Evolutionary conservation across 2,797 vertebrate species (phyloP).

Genomic region (Oreochromis mossambicus): DNA sequence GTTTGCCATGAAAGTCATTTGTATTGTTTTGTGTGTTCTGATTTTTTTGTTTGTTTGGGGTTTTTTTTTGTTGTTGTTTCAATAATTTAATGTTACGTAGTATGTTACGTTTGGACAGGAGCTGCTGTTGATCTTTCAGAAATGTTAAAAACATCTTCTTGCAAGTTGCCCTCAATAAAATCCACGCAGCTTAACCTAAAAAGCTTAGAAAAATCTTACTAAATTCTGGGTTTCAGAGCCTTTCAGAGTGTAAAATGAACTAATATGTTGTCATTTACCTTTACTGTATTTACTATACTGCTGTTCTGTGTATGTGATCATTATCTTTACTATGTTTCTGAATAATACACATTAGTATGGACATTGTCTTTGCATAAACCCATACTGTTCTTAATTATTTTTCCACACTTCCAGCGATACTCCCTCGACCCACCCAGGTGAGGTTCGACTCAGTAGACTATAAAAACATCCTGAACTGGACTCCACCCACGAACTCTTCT

Average conservation of each 20-base stretch:
- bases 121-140: background rate
- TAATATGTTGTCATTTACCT: background rate
- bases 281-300: background rate
- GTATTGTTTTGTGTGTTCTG: background rate
- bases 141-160: background rate
- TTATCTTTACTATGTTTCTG: background rate
- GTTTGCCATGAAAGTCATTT: background rate
- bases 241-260: background rate
- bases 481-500: background rate
- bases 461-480: constrained; percentile 70
- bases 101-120: background rate
- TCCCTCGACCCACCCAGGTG: constrained; percentile 46
- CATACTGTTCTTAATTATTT: background rate
- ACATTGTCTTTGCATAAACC: background rate
- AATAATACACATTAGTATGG: background rate
- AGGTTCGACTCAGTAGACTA: constrained; percentile 74
- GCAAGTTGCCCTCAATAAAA: background rate
- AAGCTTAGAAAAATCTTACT: background rate
- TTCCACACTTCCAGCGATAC: background rate
- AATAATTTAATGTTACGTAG: background rate
- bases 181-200: background rate
- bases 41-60: too few relatives aligned
- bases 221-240: background rate
- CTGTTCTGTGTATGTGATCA: background rate
- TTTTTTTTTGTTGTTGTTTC: rapidly evolving